A percentile compares a stretch with the other conserved stretches of the same genome.
These are phyloP conservation scores for Campoletis sonorensis DNA, from an alignment of 1,140 invertebrate species.

Conservation along the genomic window DNA sequence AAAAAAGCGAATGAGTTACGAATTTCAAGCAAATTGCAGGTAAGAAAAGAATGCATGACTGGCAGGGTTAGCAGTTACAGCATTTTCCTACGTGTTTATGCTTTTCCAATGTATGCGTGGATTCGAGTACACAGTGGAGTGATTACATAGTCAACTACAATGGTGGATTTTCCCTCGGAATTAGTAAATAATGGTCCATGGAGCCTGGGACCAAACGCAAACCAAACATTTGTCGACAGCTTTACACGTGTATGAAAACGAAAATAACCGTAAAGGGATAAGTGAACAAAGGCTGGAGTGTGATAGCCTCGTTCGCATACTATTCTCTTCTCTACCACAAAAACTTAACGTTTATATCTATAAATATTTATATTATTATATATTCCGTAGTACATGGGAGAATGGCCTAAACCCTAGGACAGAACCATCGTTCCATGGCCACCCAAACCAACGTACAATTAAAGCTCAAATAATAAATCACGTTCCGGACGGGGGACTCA, in stretches of 20 bases:
- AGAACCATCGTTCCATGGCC: not conserved
- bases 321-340: not conserved
- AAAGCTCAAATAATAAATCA: constrained; percentile 13
- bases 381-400: not conserved
- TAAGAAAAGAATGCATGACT: no score
- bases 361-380: not conserved
- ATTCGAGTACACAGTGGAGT: no score
- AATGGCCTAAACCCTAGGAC: not conserved
- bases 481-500: not conserved
- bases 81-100: not conserved
- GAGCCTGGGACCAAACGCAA: constrained; percentile 6
- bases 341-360: not conserved
- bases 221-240: not conserved
- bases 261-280: not conserved
- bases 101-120: not conserved
- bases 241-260: not conserved
- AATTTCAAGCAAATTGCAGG: no score
- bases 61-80: no score
- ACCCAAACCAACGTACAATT: not conserved
- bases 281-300: constrained; percentile 1
- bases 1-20: no score
- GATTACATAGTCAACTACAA: not conserved
- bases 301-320: not conserved
- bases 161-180: not conserved
- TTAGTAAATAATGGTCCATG: constrained; percentile 20